Base-by-base conservation (phyloP, 2,888 invertebrate species). In the Drosophila buzzatii region DNA sequence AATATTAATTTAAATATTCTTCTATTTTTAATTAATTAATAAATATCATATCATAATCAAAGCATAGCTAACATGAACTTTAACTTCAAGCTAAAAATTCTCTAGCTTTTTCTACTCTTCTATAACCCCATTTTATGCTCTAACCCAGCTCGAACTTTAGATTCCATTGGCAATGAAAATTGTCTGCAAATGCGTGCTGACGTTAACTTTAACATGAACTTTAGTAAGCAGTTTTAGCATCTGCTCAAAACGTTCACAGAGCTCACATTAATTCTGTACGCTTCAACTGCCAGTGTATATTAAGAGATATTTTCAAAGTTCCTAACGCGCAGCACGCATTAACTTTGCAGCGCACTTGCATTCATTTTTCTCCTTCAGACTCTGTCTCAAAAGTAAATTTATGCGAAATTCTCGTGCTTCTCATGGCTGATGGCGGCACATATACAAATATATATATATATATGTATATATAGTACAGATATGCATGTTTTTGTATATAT, bases 391-490 rank as follows among this genome's bases (percentile, higher is more conserved):
- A 55, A 52, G 39, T 58, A 78, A 89, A 86, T 89, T 78, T 89
- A 84, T 84, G 86, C 87, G 81, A 84, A 81, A 59, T 83, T 83
- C 86, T 88, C 89, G 89, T 85, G 88, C 70, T 81, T 83, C 77
- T 74, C 83, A 85, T 80, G 78, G 72, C 42, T 76, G 79, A 70
- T 76, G 75, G 74, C 63, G 60, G 44, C 18, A 51, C 3, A 33
- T 49, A 33, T n/a, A n/a, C 6, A 49, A 18, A 18, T 12, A 49
- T 31, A 18, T 12, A 18, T 16, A 6, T 23, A 14, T 47, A 31
- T 12, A 51, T 6, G n/a, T 10, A 31, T 31, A 31, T 51, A 18
- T 33, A 49, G 47, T n/a, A 49, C 49, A 49, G n/a, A 23, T 23
- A 23, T 45, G 3, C 16, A 18, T 42, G 4, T 42, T 4, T 18